Conservation (phyloP, 2,888 invertebrate genomes). For the Melieria crassipennis region DNA sequence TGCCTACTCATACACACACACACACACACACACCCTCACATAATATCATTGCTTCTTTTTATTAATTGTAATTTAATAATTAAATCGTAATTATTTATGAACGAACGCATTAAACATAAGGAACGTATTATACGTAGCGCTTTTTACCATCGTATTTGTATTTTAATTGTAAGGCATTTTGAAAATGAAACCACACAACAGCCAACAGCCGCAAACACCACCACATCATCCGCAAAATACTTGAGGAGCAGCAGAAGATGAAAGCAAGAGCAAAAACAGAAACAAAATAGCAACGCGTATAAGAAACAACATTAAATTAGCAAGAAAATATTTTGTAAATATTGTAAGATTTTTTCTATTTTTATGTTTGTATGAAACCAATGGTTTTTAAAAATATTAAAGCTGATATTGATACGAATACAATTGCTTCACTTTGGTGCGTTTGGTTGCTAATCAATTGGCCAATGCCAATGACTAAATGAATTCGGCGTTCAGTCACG, state of each 20-base stretch:
- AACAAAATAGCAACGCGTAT: conserved; percentile 11
- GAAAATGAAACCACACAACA: conserved; percentile 19
- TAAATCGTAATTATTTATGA: conserved; percentile 26
- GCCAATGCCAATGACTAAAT: no score
- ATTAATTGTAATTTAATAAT: conserved; percentile 9
- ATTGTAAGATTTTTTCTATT: conserved; percentile 60
- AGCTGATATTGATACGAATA: conserved; percentile 48
- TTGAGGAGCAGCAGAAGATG: conserved; percentile 27
- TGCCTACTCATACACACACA: background rate
- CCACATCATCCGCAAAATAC: conserved; percentile 28
- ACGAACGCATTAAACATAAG: conserved; percentile 28
- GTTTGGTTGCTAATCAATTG: no score
- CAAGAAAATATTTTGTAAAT: conserved; percentile 52
- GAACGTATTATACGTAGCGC: conserved; percentile 25
- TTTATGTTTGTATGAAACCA: conserved; percentile 60
- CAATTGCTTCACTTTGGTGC: no score
- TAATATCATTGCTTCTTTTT: no score
- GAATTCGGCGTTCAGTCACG: no score
- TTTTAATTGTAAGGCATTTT: conserved; percentile 30
- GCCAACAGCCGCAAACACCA: conserved; percentile 19
- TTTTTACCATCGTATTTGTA: conserved; percentile 31
- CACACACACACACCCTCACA: no score
- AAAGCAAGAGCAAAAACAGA: conserved; percentile 19
- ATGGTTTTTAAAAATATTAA: conserved; percentile 55
- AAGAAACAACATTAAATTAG: conserved; percentile 27